Evolutionary conservation across 2,113 vertebrate genomes (phyloP).

Genomic region (Tetraodon nigroviridis): DNA sequence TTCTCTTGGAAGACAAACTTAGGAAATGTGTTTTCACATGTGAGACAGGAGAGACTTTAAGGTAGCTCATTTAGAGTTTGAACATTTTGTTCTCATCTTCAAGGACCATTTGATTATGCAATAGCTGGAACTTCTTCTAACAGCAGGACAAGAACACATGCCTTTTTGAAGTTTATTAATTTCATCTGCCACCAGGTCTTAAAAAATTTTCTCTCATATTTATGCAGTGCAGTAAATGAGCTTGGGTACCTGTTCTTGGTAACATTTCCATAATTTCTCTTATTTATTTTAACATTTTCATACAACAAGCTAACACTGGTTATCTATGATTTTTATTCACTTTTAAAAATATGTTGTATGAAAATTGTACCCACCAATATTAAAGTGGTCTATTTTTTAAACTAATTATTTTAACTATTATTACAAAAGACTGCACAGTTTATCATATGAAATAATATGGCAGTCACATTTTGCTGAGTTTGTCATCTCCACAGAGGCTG

Average conservation of each 20-base stretch:
- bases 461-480: slow-evolving; percentile 3
- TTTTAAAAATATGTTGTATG: too few species aligned
- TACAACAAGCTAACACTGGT: too few species aligned
- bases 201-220: background rate
- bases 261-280: too few species aligned
- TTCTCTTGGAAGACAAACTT: slow-evolving; percentile 27
- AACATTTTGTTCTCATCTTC: slow-evolving; percentile 31
- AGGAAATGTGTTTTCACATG: slow-evolving; percentile 24
- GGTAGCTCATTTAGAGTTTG: slow-evolving; percentile 22
- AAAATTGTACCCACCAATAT: too few species aligned
- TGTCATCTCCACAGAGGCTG: slow-evolving; percentile 8
- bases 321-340: too few species aligned
- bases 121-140: background rate
- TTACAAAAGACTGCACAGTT: too few species aligned
- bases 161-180: slow-evolving; percentile 2
- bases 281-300: too few species aligned
- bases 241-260: too few species aligned
- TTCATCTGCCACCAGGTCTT: background rate
- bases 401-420: too few species aligned
- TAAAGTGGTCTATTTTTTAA: too few species aligned
- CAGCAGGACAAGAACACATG: background rate
- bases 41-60: slow-evolving; percentile 12
- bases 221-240: too few species aligned
- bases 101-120: slow-evolving; percentile 25
- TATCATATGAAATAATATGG: background rate